phyloP scores from a whole-genome alignment of 2,888 invertebrate genomes.

The Hypena proboscidalis region DNA sequence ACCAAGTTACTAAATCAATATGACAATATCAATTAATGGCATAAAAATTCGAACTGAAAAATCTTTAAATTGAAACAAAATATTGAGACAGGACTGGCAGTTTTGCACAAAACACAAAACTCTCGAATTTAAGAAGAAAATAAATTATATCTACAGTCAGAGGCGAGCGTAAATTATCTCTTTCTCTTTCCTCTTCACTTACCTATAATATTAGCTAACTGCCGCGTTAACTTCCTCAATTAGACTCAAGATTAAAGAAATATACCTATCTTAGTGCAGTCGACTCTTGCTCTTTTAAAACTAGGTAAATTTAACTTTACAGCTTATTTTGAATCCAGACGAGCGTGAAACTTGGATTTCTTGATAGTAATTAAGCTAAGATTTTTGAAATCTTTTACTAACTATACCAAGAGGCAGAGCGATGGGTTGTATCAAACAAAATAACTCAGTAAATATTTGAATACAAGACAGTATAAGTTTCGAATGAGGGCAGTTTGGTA shows the following conservation, averaged over 20 bases:
- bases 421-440: constrained; percentile 34
- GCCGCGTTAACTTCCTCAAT: constrained; percentile 66
- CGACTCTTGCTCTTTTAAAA: constrained; percentile 67
- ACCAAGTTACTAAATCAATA: no score
- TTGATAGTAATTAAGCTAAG: no score
- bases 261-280: constrained; percentile 70
- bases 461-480: no score
- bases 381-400: no score
- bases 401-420: no score
- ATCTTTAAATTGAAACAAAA: constrained; percentile 30
- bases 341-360: constrained; percentile 55
- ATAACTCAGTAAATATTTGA: constrained; percentile 36
- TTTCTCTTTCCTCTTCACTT: constrained; percentile 68
- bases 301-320: constrained; percentile 63
- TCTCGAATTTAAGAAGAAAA: constrained; percentile 53
- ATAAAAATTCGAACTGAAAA: no score
- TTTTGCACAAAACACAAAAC: constrained; percentile 49
- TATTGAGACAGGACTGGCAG: constrained; percentile 41
- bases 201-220: constrained; percentile 72
- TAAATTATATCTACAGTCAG: constrained; percentile 55
- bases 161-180: constrained; percentile 55
- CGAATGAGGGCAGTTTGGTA: constrained; percentile 56
- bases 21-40: no score
- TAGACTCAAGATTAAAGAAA: constrained; percentile 70
- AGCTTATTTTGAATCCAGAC: constrained; percentile 53